Conservation (phyloP, 2,888 invertebrate genomes). For the Drosophila subquinaria region DNA sequence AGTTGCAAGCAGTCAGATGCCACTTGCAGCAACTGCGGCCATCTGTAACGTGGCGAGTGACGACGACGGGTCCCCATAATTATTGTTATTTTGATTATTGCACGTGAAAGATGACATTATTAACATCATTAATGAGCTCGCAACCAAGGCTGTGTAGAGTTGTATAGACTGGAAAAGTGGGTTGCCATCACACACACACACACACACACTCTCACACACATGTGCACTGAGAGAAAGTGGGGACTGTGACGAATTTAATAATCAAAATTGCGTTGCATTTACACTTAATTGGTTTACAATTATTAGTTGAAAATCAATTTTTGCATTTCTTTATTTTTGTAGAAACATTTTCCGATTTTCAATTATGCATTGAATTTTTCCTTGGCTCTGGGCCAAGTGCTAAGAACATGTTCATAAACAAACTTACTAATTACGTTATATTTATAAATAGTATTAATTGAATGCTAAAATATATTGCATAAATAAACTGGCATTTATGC, state of each 20-base stretch:
- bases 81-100: slow-evolving; percentile 75
- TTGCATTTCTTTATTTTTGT: no score
- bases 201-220: not conserved
- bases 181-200: not conserved
- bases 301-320: not conserved
- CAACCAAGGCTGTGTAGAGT: slow-evolving; percentile 8
- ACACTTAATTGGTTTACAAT: slow-evolving; percentile 5
- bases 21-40: slow-evolving; percentile 6
- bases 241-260: not conserved
- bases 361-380: no score
- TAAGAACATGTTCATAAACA: no score
- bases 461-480: not conserved
- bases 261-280: not conserved
- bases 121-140: slow-evolving; percentile 59
- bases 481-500: not conserved
- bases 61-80: slow-evolving; percentile 45
- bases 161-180: slow-evolving; percentile 6
- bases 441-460: not conserved
- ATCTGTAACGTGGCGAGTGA: slow-evolving; percentile 25
- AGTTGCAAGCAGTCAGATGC: not conserved
- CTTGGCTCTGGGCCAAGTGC: no score
- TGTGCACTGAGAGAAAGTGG: slow-evolving; percentile 12
- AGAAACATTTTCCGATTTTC: no score
- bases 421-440: slow-evolving; percentile 3
- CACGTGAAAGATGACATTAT: slow-evolving; percentile 74